Evolutionary conservation across 53 echinoderm and acorn worm species (phyloP).

Genomic region (Patiria pectinifera): DNA sequence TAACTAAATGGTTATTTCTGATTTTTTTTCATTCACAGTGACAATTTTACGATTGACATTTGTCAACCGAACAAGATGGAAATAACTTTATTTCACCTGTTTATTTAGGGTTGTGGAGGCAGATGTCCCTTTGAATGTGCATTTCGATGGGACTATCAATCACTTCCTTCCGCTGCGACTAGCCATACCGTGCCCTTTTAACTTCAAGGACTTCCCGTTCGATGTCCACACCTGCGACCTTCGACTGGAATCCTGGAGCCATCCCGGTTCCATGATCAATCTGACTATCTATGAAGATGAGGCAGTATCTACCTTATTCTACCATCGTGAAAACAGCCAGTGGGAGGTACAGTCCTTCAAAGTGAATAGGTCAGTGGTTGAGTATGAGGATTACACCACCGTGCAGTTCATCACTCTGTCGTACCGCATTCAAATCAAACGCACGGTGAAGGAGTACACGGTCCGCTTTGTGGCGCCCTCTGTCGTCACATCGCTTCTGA

Average conservation of each 20-base stretch:
- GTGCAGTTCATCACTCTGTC: too few species aligned
- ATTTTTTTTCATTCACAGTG: too few species aligned
- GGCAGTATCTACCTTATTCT: too few species aligned
- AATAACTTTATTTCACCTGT: too few species aligned
- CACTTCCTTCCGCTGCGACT: not conserved
- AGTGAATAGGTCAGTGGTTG: not conserved
- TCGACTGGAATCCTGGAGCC: not conserved
- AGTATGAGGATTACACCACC: not conserved
- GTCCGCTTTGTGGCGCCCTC: slow-evolving; percentile 31
- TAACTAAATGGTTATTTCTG: too few species aligned
- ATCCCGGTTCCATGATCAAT: not conserved
- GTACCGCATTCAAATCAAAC: not conserved
- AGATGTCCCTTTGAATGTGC: not conserved
- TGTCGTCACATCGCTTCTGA: not conserved
- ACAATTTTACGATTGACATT: too few species aligned
- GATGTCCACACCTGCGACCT: slow-evolving; percentile 14
- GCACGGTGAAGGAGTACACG: not conserved
- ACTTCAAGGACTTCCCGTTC: slow-evolving; percentile 18
- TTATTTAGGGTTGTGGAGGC: slow-evolving; percentile 6
- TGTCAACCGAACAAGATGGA: too few species aligned
- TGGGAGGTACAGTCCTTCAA: not conserved
- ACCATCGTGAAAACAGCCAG: too few species aligned
- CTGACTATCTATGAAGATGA: not conserved
- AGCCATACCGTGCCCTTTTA: not conserved
- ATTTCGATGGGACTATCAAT: not conserved